These are phyloP conservation scores for Glaucomys volans DNA, from an alignment of 2,113 vertebrate genomes.

Conservation along the genomic window DNA sequence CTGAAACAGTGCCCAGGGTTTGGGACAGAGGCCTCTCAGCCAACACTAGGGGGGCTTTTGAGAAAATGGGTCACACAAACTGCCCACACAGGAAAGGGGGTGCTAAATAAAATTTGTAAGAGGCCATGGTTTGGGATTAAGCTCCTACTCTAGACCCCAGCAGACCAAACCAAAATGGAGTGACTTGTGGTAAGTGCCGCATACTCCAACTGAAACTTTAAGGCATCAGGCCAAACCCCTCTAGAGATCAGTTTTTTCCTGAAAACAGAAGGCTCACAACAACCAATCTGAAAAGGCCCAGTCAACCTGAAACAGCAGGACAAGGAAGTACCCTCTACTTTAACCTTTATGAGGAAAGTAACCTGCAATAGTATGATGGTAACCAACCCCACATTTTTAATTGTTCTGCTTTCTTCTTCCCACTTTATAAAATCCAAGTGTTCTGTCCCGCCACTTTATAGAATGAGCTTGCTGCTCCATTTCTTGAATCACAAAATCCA, in stretches of 20 bases:
- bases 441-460: not conserved
- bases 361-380: not conserved
- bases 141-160: not conserved
- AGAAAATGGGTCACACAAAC: not conserved
- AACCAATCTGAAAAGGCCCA: not conserved
- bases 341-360: not conserved
- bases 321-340: not conserved
- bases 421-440: not conserved
- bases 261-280: not conserved
- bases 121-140: not conserved
- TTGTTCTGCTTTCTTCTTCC: not conserved
- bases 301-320: not conserved
- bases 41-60: not conserved
- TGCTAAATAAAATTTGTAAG: not conserved
- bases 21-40: not conserved
- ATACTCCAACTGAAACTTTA: not conserved
- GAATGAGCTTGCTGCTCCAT: not conserved
- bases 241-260: not conserved
- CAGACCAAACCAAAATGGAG: not conserved
- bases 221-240: not conserved
- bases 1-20: not conserved
- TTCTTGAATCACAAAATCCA: not conserved
- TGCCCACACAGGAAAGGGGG: not conserved
- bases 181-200: not conserved
- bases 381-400: not conserved